Evolutionary conservation across 2,888 invertebrate species (phyloP), one percentile per base, ranked within the genome.

Genomic region (Petrolisthes manimaculis): DNA sequence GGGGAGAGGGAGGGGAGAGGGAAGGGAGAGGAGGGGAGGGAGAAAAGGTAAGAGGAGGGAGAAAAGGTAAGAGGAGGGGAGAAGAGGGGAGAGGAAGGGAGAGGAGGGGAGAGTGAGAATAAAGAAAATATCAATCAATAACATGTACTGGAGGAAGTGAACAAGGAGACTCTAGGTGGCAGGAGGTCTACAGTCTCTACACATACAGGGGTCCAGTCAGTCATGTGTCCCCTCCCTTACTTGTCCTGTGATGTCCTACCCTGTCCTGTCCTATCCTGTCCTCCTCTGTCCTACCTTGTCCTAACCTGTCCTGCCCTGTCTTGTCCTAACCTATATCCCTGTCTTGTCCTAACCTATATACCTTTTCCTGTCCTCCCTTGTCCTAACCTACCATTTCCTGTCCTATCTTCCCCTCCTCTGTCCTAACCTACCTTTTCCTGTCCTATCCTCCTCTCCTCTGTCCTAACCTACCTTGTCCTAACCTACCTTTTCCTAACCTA

Each of bases 71-170:
- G 55, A 24, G 18, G 53, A 55, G 21, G 55, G 79, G 79, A 21
- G 53, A 55, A 37, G 54, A 55, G 79, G 71, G 24, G 53, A 14
- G n/a, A 53, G 51, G 53, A 53, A 37, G 18, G 77, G 53, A 53
- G n/a, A 24, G 18, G 24, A 24, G 21, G 80, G 54, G 37, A 18
- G 77, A 24, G 18, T 6, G 18, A 24, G 37, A 37, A 54, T 9
- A 79, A 21, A 54, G 18, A 55, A 54, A 79, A 54, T 80, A 14
- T 24, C 55, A 37, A 21, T 80, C 80, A 80, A 56, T 80, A 80
- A 18, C 80, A 12, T 55, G 80, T 14, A 54, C 54, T 55, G 21
- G 80, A 55, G 80, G 80, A 55, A 80, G 56, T 79, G 24, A 80
- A 37, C 37, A 37, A 37, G 37, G 37, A 37, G 37, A 37, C 37